phyloP scores from a whole-genome alignment of 2,888 invertebrate genomes.

The Acanthosoma haemorrhoidale region DNA sequence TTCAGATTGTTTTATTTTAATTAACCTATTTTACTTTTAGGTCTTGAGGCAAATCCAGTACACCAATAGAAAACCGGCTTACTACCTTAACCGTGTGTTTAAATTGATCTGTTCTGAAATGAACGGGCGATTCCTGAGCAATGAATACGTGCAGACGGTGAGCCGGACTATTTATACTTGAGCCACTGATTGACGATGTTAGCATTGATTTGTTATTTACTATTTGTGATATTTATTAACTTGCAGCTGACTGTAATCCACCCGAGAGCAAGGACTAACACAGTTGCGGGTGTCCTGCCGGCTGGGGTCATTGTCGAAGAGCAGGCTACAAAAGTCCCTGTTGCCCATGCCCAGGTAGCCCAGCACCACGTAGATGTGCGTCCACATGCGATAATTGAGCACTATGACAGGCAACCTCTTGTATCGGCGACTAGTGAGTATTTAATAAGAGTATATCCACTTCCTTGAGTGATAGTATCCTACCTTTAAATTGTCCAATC shows the following conservation, averaged over 20 bases:
- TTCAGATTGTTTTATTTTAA: no score
- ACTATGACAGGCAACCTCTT: conserved; percentile 46
- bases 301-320: conserved; percentile 27
- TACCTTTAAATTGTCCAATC: no score
- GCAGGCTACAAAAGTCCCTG: conserved; percentile 40
- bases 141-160: conserved; percentile 90
- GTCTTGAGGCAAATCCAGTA: conserved; percentile 77
- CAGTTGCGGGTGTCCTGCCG: conserved; percentile 14
- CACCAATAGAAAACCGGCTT: conserved; percentile 93
- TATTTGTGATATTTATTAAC: conserved; percentile 18
- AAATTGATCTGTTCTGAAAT: conserved; percentile 92
- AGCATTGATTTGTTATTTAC: conserved; percentile 22
- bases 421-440: conserved; percentile 48
- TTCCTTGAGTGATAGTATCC: no score
- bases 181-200: no score
- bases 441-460: no score
- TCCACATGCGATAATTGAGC: conserved; percentile 47
- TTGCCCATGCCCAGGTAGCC: conserved; percentile 58
- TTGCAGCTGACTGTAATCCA: conserved; percentile 78
- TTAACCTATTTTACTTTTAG: conserved; percentile 44
- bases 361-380: conserved; percentile 60
- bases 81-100: conserved; percentile 91
- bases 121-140: conserved; percentile 88
- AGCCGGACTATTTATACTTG: conserved; percentile 45
- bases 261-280: conserved; percentile 56